Evolutionary conservation across 2,888 invertebrate species (phyloP), one percentile per base, ranked within the genome.

Genomic region (Tortricodes alternella): DNA sequence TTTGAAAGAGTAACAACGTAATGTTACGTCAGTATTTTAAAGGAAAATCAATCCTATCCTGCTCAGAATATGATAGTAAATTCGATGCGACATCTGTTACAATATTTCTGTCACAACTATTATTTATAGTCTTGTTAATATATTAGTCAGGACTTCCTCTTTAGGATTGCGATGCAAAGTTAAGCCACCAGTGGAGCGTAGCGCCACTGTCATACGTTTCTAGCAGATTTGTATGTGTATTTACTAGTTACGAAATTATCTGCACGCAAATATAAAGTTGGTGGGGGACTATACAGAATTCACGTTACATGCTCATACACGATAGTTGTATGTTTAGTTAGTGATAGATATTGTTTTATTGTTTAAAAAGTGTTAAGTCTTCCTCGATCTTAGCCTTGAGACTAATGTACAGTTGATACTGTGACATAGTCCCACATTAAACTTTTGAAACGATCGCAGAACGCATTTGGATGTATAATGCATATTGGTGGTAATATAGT

Each of bases 91-190:
- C 7, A 3, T 6, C 5, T 16, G 23, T 11, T 13, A n/a, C 16
- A 16, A 24, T 18, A 2, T 6, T 8, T 21, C 19, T 35, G 35
- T 19, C 16, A 35, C 41, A 35, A 43, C 41, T 55, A 29, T 43
- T 41, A n/a, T n/a, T n/a, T n/a, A 34, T 53, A 34, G 39, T 21
- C 35, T 41, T 59, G 56, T 49, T 70, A 68, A 64, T 61, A 46
- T 61, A 49, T 46, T 44, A 50, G 48, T 53, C 74, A 70, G 70
- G 73, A 77, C 76, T 73, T 80, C 79, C 78, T 75, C 60, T 73
- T 78, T 78, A 78, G 70, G 73, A 62, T 68, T 64, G 19, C 21
- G 53, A 29, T 41, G 15, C 55, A 43, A 37, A 55, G 15, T 43
- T 55, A 49, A 13, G 13, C 13, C 19, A 27, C 15, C 48, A 8